Base-by-base conservation (phyloP, 2,797 vertebrate genomes). In the Scolopax rusticola region DNA sequence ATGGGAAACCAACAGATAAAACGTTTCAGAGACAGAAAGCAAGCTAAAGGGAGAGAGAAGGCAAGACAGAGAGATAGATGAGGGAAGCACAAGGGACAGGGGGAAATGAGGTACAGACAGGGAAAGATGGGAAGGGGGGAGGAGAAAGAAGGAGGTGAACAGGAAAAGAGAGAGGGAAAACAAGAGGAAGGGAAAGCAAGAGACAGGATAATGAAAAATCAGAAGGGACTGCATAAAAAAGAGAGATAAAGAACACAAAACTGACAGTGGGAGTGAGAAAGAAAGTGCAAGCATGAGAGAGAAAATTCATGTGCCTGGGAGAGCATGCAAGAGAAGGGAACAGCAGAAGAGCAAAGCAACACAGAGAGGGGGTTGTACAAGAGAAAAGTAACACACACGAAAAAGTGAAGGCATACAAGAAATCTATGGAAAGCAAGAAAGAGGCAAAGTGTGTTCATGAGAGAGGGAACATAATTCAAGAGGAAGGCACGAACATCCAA, bases 121-220 rank as follows among this genome's bases (percentile, higher is more conserved):
- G 53, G 8, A n/a, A 57, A 80, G n/a, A 38, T n/a, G 14, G 43
- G 33, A 25, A 15, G 38, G 32, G 13, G 6, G 16, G 33, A 15
- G n/a, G 12, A 43, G 27, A 43, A 40, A 43, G 11, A 24, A 15
- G 9, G 10, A n/a, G 21, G 4, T 25, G 36, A 30, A 60, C 10
- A 53, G 21, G 21, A 60, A 38, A 38, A 80, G 15, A 54, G 45
- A n/a, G 11, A 24, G 15, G 23, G 17, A 21, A 81, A 27, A 59
- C 17, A 40, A 30, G 47, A 30, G 47, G 41, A 36, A 43, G 36
- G 23, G 15, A 81, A 41, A 60, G 36, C 24, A 38, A 67, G 41
- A 11, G 4, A 11, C 11, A 6, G 45, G 15, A n/a, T 56, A 67
- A 56, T 1, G 2, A 50, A 21, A 47, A 47, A 70, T 27, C 0